Evolutionary conservation across 2,797 vertebrate genomes (phyloP).

Genomic region (Dicrostonyx torquatus): DNA sequence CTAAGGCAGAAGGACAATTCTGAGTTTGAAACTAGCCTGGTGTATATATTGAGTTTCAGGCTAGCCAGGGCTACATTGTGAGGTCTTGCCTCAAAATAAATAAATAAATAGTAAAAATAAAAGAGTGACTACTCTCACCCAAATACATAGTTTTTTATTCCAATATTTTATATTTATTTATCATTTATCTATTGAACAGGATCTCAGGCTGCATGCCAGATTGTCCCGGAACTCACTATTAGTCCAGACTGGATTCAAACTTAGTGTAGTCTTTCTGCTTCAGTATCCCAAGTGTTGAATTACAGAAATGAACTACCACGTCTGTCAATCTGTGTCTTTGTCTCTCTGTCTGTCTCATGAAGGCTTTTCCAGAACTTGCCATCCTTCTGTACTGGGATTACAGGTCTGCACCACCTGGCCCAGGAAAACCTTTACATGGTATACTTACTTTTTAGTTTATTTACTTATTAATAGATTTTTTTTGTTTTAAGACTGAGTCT

Average conservation of each 20-base stretch:
- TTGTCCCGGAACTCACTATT: background rate
- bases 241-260: background rate
- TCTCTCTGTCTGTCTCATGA: background rate
- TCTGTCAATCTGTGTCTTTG: background rate
- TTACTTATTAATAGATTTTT: background rate
- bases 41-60: background rate
- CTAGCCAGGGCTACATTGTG: background rate
- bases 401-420: background rate
- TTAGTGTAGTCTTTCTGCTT: background rate
- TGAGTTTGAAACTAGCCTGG: background rate
- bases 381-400: background rate
- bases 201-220: background rate
- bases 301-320: background rate
- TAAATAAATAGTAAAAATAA: background rate
- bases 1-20: background rate
- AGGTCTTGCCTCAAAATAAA: background rate
- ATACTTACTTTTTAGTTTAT: constrained; percentile 5
- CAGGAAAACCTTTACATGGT: background rate
- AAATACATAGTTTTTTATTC: background rate
- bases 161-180: background rate
- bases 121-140: background rate
- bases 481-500: background rate
- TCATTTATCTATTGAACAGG: background rate
- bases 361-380: background rate
- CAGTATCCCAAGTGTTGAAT: background rate